Evolutionary conservation across 2,797 vertebrate species (phyloP), one percentile per base, ranked within the genome.

Genomic region (Zalophus californianus): DNA sequence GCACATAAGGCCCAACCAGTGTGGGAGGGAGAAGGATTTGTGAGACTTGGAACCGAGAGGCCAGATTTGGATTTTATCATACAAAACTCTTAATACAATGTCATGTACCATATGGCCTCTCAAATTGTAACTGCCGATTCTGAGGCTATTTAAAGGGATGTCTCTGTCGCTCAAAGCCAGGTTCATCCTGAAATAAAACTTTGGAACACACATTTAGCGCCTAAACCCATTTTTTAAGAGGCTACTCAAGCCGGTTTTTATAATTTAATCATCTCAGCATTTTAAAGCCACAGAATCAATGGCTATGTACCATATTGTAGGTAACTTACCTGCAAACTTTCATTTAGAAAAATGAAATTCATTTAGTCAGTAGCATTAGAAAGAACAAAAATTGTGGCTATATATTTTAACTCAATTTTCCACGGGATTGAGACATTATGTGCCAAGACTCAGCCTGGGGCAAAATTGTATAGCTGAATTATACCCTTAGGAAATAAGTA

Each of bases 401-500:
- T 88, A 79, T 87, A 96, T 96, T 97, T 92, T 91, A 95, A 62
- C 84, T 92, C 86, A 62, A 86, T 96, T 91, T 93, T 92, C 79
- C 89, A 85, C 62, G 66, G 90, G 64, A 91, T 77, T 97, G 94
- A 98, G 91, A 85, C 93, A 96, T 89, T 84, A 27, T 87, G 66
- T 54, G 84, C 32, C 86, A 96, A 78, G 52, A 79, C 79, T 93
- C 2, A 94, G 84, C 48, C 38, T 50, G 58, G 89, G 86, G 96
- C 73, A 97, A 94, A 94, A 90, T 27, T 78, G 83, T 93, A 86
- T 25, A 87, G 25, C 66, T 85, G 95, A 97, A 98, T 86, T 84
- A 64, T 90, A 97, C 58, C 93, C 93, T 68, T 64, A 93, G 94
- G 96, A 98, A 97, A 92, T 66, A 97, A 86, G 52, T 91, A 94